Evolutionary conservation across 2,797 vertebrate species (phyloP).

Genomic region (Tapera naevia): DNA sequence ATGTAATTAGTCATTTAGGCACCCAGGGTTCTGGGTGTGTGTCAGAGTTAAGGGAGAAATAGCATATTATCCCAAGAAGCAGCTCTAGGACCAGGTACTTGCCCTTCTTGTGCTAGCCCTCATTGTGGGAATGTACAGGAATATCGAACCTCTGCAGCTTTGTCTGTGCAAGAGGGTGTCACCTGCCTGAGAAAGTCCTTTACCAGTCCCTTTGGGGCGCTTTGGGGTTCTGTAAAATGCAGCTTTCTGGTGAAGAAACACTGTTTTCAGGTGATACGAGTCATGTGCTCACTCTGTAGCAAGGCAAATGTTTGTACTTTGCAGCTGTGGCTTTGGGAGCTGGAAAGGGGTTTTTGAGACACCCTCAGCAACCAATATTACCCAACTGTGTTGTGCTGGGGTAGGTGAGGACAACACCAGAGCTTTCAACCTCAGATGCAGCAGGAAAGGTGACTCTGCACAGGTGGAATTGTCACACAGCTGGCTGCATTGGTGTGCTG

Average conservation of each 20-base stretch:
- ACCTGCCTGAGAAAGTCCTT: background rate
- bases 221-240: background rate
- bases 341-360: background rate
- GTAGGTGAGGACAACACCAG: accelerated
- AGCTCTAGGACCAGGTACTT: background rate
- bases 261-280: accelerated
- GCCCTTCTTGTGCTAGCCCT: background rate
- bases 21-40: background rate
- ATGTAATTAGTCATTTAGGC: background rate
- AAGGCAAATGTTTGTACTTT: background rate
- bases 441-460: background rate
- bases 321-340: background rate
- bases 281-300: background rate
- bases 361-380: background rate
- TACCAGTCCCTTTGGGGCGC: background rate
- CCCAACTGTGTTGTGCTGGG: background rate
- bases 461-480: accelerated
- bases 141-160: background rate
- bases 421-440: background rate
- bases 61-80: background rate
- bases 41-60: background rate
- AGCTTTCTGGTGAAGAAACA: background rate
- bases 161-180: background rate
- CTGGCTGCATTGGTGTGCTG: background rate
- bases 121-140: accelerated